Evolutionary conservation across 2,888 invertebrate species (phyloP).

Genomic region (Subacronicta megacephala): DNA sequence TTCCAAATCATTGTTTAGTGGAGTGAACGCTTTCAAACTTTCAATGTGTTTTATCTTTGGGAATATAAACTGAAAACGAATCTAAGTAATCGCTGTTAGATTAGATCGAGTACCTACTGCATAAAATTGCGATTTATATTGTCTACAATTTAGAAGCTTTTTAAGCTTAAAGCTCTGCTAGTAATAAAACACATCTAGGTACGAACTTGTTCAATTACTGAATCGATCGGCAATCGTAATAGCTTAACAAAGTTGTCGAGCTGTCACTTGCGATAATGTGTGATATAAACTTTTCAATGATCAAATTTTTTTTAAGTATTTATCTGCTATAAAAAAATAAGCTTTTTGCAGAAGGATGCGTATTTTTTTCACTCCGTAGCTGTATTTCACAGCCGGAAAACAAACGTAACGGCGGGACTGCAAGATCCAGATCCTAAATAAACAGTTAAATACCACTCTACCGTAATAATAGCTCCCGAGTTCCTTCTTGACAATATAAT

Average conservation of each 20-base stretch:
- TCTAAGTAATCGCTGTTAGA: too few relatives aligned
- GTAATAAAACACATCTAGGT: slow-evolving; percentile 35
- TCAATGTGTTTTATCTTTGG: background rate
- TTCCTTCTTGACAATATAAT: slow-evolving; percentile 78
- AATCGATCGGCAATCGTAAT: slow-evolving; percentile 38
- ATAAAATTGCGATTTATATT: slow-evolving; percentile 11
- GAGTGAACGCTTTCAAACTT: slow-evolving; percentile 24
- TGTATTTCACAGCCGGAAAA: slow-evolving; percentile 7
- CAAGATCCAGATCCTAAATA: slow-evolving; percentile 37
- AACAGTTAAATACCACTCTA: slow-evolving; percentile 60
- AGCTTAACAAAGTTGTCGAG: slow-evolving; percentile 26
- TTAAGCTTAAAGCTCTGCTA: slow-evolving; percentile 8
- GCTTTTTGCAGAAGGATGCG: too few relatives aligned
- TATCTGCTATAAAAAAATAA: slow-evolving; percentile 22
- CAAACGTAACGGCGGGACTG: slow-evolving; percentile 19
- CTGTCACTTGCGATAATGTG: slow-evolving; percentile 41
- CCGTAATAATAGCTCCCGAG: slow-evolving; percentile 68
- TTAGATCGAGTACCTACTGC: too few relatives aligned
- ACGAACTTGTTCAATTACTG: slow-evolving; percentile 45
- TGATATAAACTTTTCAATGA: slow-evolving; percentile 27
- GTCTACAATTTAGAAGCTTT: slow-evolving; percentile 29
- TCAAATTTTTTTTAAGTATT: slow-evolving; percentile 29
- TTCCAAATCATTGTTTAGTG: slow-evolving; percentile 42
- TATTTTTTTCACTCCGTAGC: background rate
- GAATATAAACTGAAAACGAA: too few relatives aligned